Percentiles rank a stretch among this genome's conserved stretches.
phyloP scores from a whole-genome alignment of 2,113 vertebrate species.

The Gopherus flavomarginatus region DNA sequence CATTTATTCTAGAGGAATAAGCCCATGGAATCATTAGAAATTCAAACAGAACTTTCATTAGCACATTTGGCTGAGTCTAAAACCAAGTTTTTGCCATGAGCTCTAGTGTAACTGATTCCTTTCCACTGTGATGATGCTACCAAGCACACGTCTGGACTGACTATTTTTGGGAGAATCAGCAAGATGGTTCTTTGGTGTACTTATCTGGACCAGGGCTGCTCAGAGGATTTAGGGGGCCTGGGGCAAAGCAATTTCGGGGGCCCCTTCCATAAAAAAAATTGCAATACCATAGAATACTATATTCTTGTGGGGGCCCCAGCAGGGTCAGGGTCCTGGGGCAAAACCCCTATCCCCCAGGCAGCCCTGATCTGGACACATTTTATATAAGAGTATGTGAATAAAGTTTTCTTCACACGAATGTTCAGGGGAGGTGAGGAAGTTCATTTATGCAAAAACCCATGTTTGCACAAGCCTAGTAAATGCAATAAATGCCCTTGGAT shows the following conservation, averaged over 20 bases:
- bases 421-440: neutral
- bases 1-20: accelerated
- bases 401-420: neutral
- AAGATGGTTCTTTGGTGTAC: neutral
- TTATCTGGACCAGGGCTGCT: neutral
- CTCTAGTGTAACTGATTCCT: neutral
- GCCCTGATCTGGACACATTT: neutral
- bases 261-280: no score
- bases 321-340: no score
- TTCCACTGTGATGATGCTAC: neutral
- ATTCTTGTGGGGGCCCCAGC: no score
- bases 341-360: no score
- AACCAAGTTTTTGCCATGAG: neutral
- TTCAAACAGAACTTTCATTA: neutral
- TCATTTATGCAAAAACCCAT: neutral
- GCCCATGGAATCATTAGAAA: neutral
- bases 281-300: no score
- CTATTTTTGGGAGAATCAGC: neutral
- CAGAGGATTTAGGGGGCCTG: no score
- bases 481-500: neutral
- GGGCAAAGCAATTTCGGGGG: no score
- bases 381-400: neutral
- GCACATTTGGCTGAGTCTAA: neutral
- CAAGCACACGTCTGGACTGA: neutral
- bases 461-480: neutral